These are phyloP conservation scores for Berghia stephanieae DNA, from an alignment of 1,140 invertebrate genomes.

Conservation along the genomic window DNA sequence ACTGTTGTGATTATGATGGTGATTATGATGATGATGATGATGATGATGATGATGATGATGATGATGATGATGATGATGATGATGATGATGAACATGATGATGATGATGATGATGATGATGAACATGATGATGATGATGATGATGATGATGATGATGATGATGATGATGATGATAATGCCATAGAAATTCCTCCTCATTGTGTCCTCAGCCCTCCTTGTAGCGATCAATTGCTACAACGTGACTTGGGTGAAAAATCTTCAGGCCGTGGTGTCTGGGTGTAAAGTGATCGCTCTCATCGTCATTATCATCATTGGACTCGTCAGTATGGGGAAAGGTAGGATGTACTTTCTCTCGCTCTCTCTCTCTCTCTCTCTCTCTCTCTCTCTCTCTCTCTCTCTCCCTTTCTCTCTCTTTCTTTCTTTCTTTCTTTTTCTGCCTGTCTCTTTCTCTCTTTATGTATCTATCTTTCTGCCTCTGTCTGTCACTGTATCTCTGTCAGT, in stretches of 20 bases:
- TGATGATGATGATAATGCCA: not conserved
- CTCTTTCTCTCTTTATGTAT: not conserved
- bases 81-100: not conserved
- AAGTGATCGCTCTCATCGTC: constrained; percentile 60
- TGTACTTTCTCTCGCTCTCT: not conserved
- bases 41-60: constrained; percentile 28
- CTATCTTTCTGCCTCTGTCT: not conserved
- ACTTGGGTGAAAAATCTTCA: constrained; percentile 55
- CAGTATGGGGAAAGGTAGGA: constrained; percentile 56
- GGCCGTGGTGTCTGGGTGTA: constrained; percentile 61
- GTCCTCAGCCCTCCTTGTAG: constrained; percentile 56
- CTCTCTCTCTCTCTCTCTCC: not conserved
- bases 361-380: not conserved
- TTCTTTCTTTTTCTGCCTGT: not conserved
- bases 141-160: not conserved
- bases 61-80: constrained; percentile 8
- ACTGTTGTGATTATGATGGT: too few relatives aligned
- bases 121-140: not conserved
- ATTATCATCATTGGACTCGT: constrained; percentile 64
- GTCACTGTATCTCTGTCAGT: not conserved
- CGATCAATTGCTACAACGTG: constrained; percentile 58
- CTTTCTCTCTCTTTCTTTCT: not conserved
- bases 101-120: not conserved
- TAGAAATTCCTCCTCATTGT: not conserved
- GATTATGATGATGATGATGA: too few relatives aligned